These are phyloP conservation scores for Ephialtes manifestator DNA, from an alignment of 2,888 invertebrate species.

Conservation along the genomic window DNA sequence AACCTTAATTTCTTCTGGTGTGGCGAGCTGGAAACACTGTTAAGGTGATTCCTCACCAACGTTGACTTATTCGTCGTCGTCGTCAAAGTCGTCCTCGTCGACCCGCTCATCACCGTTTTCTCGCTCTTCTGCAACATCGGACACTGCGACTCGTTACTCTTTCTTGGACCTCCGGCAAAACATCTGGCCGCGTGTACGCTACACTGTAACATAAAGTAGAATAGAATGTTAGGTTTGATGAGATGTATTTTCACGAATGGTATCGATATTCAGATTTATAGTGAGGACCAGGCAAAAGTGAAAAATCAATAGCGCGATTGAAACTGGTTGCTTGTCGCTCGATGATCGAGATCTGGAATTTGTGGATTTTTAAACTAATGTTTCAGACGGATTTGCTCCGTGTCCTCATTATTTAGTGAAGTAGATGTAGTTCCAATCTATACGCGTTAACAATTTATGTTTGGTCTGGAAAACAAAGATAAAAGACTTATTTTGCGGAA, in stretches of 20 bases:
- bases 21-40: conserved; percentile 88
- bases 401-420: too few species aligned
- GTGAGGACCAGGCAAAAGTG: neutral
- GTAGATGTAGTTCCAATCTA: too few species aligned
- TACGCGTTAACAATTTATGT: too few species aligned
- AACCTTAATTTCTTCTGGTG: conserved; percentile 94
- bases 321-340: too few species aligned
- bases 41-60: conserved; percentile 85
- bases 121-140: conserved; percentile 88
- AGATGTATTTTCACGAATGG: too few species aligned
- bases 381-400: too few species aligned
- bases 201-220: conserved; percentile 87
- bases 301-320: too few species aligned
- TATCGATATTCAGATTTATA: neutral
- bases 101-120: conserved; percentile 74
- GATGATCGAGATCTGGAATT: too few species aligned
- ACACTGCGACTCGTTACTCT: conserved; percentile 92
- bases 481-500: too few species aligned
- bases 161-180: conserved; percentile 89
- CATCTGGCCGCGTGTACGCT: conserved; percentile 89
- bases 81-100: conserved; percentile 86
- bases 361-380: too few species aligned
- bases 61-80: conserved; percentile 86
- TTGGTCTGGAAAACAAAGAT: too few species aligned
- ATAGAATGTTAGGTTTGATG: conserved; percentile 18